Conservation (phyloP, 2,888 invertebrate genomes). For the Eubasilissa splendida region DNA sequence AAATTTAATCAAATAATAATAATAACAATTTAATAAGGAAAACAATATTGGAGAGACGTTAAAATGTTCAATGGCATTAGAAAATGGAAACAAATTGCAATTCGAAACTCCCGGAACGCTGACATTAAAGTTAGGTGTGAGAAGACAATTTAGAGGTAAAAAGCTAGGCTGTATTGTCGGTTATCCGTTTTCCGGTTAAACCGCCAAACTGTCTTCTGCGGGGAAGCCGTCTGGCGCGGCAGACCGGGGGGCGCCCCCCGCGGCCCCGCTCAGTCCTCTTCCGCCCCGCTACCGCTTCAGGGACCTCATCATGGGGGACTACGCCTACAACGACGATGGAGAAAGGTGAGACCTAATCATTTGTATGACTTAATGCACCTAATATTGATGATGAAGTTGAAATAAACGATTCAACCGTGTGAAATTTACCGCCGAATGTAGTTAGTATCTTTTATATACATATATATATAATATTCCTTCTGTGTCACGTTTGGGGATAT, state of each 20-base stretch:
- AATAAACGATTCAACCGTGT: no score
- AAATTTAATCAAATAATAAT: no score
- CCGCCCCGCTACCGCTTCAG: conserved; percentile 83
- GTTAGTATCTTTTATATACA: no score
- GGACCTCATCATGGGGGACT: conserved; percentile 84
- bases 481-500: no score
- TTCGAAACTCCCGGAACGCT: not conserved
- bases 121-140: not conserved
- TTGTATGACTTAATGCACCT: not conserved
- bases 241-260: conserved; percentile 33
- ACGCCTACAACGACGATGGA: conserved; percentile 83
- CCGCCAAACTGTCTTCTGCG: conserved; percentile 43
- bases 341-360: conserved; percentile 76
- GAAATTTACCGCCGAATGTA: no score
- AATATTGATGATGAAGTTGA: no score
- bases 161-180: not conserved
- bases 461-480: no score
- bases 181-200: conserved; percentile 15
- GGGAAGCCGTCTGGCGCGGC: conserved; percentile 38
- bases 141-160: not conserved
- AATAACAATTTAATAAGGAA: not conserved
- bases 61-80: no score
- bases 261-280: conserved; percentile 62
- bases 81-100: not conserved
- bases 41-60: not conserved